These are phyloP conservation scores for Tenualosa ilisha DNA, from an alignment of 2,797 vertebrate genomes.

Conservation along the genomic window DNA sequence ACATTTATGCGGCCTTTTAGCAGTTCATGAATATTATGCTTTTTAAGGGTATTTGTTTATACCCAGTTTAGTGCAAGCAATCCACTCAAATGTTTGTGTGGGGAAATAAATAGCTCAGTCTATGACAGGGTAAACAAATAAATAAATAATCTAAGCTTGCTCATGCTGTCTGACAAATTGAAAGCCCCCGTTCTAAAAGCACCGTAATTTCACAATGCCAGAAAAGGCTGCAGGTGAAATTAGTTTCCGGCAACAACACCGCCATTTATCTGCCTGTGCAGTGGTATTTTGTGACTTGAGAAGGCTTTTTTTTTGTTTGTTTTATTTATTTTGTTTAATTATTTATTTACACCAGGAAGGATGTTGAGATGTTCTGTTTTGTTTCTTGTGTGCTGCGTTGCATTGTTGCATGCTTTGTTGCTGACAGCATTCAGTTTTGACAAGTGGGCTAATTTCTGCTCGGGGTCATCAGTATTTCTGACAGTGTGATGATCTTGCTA, in stretches of 20 bases:
- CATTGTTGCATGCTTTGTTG: neutral
- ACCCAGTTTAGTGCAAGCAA: neutral
- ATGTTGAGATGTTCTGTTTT: neutral
- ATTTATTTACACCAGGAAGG: neutral
- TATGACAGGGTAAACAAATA: neutral
- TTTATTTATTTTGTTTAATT: neutral
- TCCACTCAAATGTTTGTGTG: neutral
- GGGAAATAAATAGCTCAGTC: neutral
- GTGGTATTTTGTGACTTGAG: conserved; percentile 3
- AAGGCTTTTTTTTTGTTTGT: neutral
- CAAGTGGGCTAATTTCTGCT: conserved; percentile 67
- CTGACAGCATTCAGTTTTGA: conserved; percentile 64
- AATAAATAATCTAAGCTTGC: neutral
- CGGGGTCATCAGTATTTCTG: conserved; percentile 73
- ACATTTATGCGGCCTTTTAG: neutral
- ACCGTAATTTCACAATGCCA: conserved; percentile 15
- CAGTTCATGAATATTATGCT: neutral
- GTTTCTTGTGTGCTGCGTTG: no score
- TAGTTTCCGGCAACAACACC: neutral
- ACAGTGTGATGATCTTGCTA: conserved; percentile 62
- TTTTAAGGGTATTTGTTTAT: neutral
- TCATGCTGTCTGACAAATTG: conserved; percentile 4
- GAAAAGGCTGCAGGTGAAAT: conserved; percentile 18
- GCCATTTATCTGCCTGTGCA: neutral
- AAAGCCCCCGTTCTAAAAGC: neutral